A percentile compares a stretch with the other conserved stretches of the same genome.
These are phyloP conservation scores for Grus americana DNA, from an alignment of 2,113 vertebrate genomes.

Conservation along the genomic window DNA sequence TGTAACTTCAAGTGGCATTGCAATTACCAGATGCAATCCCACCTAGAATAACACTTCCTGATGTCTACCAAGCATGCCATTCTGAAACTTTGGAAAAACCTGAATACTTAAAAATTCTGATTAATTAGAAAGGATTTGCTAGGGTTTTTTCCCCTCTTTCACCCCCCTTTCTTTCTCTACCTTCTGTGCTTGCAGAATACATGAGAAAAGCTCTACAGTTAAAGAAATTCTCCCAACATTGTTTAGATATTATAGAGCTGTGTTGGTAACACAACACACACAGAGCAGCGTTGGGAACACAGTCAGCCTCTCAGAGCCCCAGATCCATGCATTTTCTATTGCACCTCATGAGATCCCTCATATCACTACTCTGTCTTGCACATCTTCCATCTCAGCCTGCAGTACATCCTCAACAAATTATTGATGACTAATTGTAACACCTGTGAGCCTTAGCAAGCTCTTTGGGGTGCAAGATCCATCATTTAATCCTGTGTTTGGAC, in stretches of 20 bases:
- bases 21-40: background rate
- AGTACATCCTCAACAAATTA: background rate
- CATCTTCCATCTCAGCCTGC: background rate
- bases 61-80: background rate
- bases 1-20: background rate
- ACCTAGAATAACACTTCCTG: background rate
- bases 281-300: background rate
- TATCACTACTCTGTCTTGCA: background rate
- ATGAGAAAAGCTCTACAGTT: background rate
- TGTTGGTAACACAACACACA: background rate
- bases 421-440: background rate
- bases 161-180: background rate
- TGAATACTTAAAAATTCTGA: background rate
- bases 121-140: background rate
- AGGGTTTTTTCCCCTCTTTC: background rate
- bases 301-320: accelerated
- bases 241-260: background rate
- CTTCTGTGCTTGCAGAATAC: background rate
- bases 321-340: background rate
- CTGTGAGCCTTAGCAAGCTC: background rate
- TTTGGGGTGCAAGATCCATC: background rate
- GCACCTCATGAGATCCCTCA: background rate
- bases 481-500: background rate
- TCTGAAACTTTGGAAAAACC: background rate
- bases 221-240: background rate